Percentiles rank a stretch among this genome's conserved stretches.
Evolutionary conservation across 2,797 vertebrate species (phyloP).

Genomic region (Notolepis coatsorum): DNA sequence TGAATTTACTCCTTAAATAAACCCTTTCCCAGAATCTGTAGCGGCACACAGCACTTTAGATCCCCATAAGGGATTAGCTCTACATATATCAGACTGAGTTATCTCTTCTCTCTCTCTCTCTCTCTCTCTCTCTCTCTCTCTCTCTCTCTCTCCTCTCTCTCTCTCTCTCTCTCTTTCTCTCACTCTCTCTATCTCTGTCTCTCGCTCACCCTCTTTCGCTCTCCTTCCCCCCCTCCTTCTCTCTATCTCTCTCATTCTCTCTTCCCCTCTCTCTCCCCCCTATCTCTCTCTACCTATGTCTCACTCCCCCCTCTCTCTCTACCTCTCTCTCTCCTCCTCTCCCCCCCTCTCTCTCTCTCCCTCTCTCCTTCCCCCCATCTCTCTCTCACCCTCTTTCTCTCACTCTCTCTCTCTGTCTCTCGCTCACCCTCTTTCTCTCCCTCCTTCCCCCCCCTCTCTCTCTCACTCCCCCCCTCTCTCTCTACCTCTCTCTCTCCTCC

Average conservation of each 20-base stretch:
- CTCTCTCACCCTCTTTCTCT: conserved; percentile 26
- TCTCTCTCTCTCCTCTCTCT: conserved; percentile 33
- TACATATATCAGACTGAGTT: conserved; percentile 70
- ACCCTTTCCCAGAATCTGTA: conserved; percentile 67
- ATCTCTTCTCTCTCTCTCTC: neutral
- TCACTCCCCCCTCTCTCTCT: too few relatives aligned
- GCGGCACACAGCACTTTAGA: conserved; percentile 70
- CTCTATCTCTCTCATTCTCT: neutral
- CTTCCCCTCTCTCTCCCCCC: neutral
- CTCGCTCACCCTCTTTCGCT: neutral
- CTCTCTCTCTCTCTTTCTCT: conserved; percentile 27
- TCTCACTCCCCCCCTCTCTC: neutral
- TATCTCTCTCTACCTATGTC: conserved; percentile 41
- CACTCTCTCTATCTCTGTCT: conserved; percentile 32
- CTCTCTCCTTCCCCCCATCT: conserved; percentile 33
- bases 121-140: neutral
- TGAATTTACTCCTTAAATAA: conserved; percentile 77
- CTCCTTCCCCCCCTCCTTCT: too few relatives aligned
- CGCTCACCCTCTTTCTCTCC: neutral
- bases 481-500: neutral
- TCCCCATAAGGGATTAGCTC: conserved; percentile 69
- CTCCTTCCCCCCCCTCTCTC: too few relatives aligned
- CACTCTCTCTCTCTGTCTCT: conserved; percentile 27
- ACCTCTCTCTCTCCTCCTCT: too few relatives aligned
- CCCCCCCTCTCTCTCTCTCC: neutral